Percentiles rank a stretch among this genome's conserved stretches.
Evolutionary conservation across 2,797 vertebrate species (phyloP).

Genomic region (Sebastes glaucus): DNA sequence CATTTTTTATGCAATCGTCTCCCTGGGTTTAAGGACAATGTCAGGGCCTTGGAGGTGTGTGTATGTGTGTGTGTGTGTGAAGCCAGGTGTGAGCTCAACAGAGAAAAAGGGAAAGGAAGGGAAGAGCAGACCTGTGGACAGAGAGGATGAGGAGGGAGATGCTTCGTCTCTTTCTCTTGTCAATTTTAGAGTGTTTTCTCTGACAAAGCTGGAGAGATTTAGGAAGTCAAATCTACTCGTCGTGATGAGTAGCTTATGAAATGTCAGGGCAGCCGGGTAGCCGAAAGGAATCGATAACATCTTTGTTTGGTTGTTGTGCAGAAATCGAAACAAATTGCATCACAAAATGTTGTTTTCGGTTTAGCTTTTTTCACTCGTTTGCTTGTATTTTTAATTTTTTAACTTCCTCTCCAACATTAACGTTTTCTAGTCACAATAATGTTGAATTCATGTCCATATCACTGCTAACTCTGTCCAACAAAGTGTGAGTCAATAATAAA

Average conservation of each 20-base stretch:
- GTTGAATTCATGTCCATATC: neutral
- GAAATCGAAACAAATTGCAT: neutral
- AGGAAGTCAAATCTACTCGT: neutral
- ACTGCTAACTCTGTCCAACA: neutral
- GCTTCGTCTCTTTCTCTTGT: neutral
- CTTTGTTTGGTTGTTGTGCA: neutral
- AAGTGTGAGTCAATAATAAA: slow-evolving; percentile 19
- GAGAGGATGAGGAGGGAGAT: neutral
- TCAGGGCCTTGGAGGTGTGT: neutral
- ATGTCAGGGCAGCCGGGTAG: neutral
- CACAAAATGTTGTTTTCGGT: neutral
- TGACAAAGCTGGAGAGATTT: slow-evolving; percentile 6
- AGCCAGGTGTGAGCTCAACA: neutral
- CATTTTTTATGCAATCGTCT: no score
- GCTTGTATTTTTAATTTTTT: neutral
- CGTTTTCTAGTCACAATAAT: neutral
- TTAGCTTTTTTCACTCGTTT: neutral
- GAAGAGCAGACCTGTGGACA: neutral
- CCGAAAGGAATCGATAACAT: neutral
- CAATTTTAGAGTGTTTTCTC: neutral
- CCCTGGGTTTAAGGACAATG: no score
- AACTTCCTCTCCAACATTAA: neutral
- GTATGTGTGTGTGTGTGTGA: neutral
- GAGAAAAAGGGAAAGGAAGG: neutral
- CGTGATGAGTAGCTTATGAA: slow-evolving; percentile 3